Percentiles rank a stretch among this genome's conserved stretches.
These are phyloP conservation scores for Dicaeum eximium DNA, from an alignment of 2,113 vertebrate genomes.

Conservation along the genomic window DNA sequence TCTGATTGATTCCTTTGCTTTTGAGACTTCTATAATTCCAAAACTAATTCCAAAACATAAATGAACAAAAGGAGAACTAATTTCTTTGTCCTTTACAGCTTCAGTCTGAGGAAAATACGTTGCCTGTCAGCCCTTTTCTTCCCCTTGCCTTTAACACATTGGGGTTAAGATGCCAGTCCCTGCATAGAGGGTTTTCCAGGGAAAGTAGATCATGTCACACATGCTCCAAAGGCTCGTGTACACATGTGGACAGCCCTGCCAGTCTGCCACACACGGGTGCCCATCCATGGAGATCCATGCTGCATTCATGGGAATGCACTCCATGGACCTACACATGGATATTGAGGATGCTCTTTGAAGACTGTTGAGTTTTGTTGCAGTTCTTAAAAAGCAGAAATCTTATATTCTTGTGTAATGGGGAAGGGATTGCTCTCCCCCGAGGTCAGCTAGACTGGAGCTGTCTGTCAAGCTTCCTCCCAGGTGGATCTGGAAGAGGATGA, in stretches of 20 bases:
- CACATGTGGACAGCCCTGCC: rapidly evolving
- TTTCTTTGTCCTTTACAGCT: background rate
- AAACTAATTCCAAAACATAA: slow-evolving; percentile 48
- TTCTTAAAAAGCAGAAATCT: background rate
- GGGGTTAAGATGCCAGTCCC: background rate
- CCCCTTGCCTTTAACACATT: background rate
- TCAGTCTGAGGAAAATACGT: background rate
- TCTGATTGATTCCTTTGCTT: slow-evolving; percentile 28
- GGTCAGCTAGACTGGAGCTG: background rate
- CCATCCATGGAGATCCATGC: background rate
- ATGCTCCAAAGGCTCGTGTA: rapidly evolving
- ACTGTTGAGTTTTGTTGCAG: background rate
- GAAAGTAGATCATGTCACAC: background rate
- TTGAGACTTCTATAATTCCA: slow-evolving; percentile 29
- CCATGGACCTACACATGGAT: rapidly evolving
- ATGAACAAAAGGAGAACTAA: slow-evolving; percentile 36
- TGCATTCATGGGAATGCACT: background rate
- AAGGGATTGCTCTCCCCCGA: background rate
- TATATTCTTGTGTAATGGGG: background rate
- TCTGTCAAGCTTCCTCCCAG: background rate
- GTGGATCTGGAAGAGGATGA: background rate
- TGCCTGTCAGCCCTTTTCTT: background rate
- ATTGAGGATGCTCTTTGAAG: background rate
- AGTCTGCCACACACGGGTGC: background rate
- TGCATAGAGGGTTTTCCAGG: background rate